Conservation (phyloP, 1,140 invertebrate genomes). For the Pemphigus obesinymphae region DNA sequence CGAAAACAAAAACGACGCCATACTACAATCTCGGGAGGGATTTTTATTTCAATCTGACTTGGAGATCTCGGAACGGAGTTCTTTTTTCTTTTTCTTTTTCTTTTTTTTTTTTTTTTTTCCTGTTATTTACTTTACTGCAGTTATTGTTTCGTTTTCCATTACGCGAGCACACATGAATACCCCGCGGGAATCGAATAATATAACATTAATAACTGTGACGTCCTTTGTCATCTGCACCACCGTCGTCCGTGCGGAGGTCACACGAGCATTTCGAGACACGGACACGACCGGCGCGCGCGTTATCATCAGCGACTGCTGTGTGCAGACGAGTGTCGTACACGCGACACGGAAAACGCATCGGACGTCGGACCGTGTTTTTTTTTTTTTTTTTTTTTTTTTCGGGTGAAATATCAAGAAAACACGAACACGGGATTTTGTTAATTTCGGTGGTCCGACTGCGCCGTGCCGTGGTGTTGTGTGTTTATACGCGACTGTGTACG, state of each 20-base stretch:
- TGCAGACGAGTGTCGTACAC: not conserved
- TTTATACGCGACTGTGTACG: not conserved
- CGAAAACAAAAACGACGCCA: not conserved
- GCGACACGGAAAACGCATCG: not conserved
- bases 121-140: not conserved
- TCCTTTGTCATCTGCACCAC: not conserved
- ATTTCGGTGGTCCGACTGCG: constrained; percentile 23
- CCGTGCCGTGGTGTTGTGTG: not conserved
- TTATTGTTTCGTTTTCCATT: not conserved
- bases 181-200: constrained; percentile 6
- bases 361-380: too few relatives aligned
- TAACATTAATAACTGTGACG: not conserved
- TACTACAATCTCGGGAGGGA: not conserved
- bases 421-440: not conserved
- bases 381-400: not conserved
- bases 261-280: not conserved
- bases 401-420: not conserved
- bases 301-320: too few relatives aligned
- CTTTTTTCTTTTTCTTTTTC: not conserved
- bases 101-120: not conserved
- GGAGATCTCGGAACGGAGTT: not conserved
- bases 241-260: not conserved
- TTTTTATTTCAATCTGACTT: not conserved
- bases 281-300: not conserved
- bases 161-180: not conserved